Evolutionary conservation across 2,888 invertebrate species (phyloP), one percentile per base, ranked within the genome.

Genomic region (Mactromeris polynyma): DNA sequence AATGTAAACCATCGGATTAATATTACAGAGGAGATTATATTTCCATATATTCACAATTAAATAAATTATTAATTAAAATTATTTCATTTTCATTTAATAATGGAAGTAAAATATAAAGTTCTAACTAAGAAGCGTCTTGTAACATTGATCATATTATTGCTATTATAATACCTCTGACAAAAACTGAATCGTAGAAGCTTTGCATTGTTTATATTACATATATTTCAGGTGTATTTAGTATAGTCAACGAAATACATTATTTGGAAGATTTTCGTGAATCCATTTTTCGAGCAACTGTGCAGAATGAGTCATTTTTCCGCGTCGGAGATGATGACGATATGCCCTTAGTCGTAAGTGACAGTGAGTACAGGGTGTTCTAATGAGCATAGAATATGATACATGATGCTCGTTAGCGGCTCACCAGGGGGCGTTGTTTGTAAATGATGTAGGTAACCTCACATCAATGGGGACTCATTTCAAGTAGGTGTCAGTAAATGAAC

Each of bases 391-490:
- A 88, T 82, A 58, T 88, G 88, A 88, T 88, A 81, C 88, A 88
- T 88, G 46, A 46, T 77, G 79, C 88, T 85, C 85, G 82, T 88
- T 81, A 85, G 86, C 40, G 40, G 31, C 69, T 26, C 89, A 42
- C 88, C 82, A 85, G 73, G 83, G 89, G 89, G 73, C 83, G 85
- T 79, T 87, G 91, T 91, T 91, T 89, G 83, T 78, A 78, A 73
- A 79, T 85, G 85, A 83, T 81, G 91, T 87, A 91, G 91, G 91
- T 91, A 86, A 88, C 38, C 51, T 42, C 78, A 87, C 83, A 81
- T 89, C 87, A 91, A 83, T 87, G 58, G 89, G 19, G 73, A 69
- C 40, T 64, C 73, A 78, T 36, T 40, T 38, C 46, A 40, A 73
- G 54, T 51, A 83, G 83, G 85, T 87, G 82, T 83, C 87, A 17